Conservation (phyloP, 23 tunicate species). For the Trididemnum nubilum region DNA sequence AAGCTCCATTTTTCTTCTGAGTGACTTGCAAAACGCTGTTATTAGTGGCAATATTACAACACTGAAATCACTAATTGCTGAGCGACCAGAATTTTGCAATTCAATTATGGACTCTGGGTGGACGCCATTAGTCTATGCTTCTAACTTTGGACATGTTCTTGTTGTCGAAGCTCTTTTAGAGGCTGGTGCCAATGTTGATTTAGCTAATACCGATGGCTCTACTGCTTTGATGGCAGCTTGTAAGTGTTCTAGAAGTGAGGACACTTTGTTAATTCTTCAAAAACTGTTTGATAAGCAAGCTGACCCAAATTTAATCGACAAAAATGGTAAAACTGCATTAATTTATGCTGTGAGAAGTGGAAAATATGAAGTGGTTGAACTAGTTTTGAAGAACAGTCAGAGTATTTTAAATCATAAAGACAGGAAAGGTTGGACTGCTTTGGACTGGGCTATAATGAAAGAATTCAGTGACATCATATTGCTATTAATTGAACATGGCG, state of each 20-base stretch:
- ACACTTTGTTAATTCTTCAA: neutral
- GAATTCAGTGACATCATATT: neutral
- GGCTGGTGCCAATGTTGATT: constrained; percentile 46
- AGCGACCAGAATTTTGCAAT: constrained; percentile 23
- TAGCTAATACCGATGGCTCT: constrained; percentile 30
- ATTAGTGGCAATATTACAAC: constrained; percentile 23
- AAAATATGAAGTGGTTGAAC: constrained; percentile 16
- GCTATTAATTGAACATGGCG: constrained; percentile 18
- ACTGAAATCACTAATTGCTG: neutral
- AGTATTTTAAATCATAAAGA: constrained; percentile 19
- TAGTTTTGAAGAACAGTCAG: neutral
- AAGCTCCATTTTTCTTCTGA: neutral
- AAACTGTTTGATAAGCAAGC: constrained; percentile 34
- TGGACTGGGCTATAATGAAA: constrained; percentile 56
- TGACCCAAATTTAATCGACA: constrained; percentile 29
- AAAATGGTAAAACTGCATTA: constrained; percentile 48
- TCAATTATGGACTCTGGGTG: constrained; percentile 58
- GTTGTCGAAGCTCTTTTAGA: constrained; percentile 37
- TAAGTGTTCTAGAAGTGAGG: constrained; percentile 5
- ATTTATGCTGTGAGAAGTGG: constrained; percentile 55
- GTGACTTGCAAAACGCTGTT: constrained; percentile 52
- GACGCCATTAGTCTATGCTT: constrained; percentile 60
- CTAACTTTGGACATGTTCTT: constrained; percentile 52
- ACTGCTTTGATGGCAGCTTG: constrained; percentile 70
- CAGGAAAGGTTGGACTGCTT: constrained; percentile 50